Percentiles rank a stretch among this genome's conserved stretches.
Evolutionary conservation across 2,888 invertebrate species (phyloP).

Genomic region (Ashinkailepas kermadecensis): DNA sequence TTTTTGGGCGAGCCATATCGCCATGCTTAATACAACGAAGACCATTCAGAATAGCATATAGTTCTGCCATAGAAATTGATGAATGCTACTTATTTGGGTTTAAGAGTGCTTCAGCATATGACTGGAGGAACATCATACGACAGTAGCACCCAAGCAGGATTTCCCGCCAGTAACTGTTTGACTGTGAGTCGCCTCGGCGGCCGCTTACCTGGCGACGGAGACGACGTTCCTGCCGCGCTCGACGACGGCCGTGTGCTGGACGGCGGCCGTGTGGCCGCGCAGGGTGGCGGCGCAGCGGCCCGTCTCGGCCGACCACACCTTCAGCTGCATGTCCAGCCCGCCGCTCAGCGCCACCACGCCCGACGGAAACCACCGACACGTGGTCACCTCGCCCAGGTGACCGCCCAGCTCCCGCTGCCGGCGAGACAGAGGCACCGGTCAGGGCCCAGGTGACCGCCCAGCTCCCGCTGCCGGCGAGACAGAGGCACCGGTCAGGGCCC

Average conservation of each 20-base stretch:
- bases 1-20: too few species aligned
- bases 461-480: constrained; percentile 44
- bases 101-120: too few species aligned
- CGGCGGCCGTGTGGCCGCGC: constrained; percentile 56
- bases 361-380: constrained; percentile 61
- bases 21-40: too few species aligned
- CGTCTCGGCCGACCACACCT: constrained; percentile 62
- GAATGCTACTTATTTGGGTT: too few species aligned
- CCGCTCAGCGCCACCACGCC: constrained; percentile 58
- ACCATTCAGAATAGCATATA: too few species aligned
- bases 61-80: too few species aligned
- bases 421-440: too few species aligned
- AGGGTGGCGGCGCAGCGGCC: constrained; percentile 60
- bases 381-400: constrained; percentile 60
- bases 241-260: constrained; percentile 55
- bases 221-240: constrained; percentile 62
- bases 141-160: too few species aligned
- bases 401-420: constrained; percentile 50
- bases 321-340: constrained; percentile 59
- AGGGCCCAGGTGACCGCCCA: constrained; percentile 58
- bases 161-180: too few species aligned
- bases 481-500: too few species aligned
- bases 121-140: too few species aligned
- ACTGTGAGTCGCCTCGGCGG: background rate
- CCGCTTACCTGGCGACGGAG: constrained; percentile 55